Base-by-base conservation (phyloP, 2,888 invertebrate species). In the Spodoptera littoralis region DNA sequence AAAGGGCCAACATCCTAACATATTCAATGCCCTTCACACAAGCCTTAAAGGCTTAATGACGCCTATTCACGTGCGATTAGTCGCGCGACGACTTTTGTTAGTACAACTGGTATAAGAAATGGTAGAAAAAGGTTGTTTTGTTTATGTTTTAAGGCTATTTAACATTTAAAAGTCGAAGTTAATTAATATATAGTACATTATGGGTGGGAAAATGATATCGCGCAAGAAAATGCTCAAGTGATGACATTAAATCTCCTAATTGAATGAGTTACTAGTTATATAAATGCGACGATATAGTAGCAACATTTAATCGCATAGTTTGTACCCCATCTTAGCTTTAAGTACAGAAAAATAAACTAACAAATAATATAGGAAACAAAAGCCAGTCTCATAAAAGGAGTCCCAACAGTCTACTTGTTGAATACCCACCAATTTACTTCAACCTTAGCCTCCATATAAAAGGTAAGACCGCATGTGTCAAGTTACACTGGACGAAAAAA, bases 361-460 rank as follows among this genome's bases (percentile, higher is more conserved):
- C 68, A 82, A 68, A 70, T 70, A 61, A 65, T 74, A 70, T 78
- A 83, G 80, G 81, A 84, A 84, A 85, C 84, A 83, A 84, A 84
- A 79, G 65, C 55, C 36, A 70, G 55, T 50, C 60, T 68, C 50
- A 42, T 59, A 66, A 77, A 79, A 75, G 55, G 61, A 60, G 48
- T 11, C 44, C 50, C 66, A 65, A 64, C 55, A 70, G 49, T 61
- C 47, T 51, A 73, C 79, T 79, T 73, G 70, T 73, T 79, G 67
- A 65, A 64, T 18, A 18, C 54, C 62, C 45, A 24, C 80, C 76
- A 80, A 66, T 68, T 66, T 65, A 71, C 42, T 56, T 45, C 55
- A 73, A 70, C 65, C 81, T 71, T 57, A 60, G 42, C 60, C 54
- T 56, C 50, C 36, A 27, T 50, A 60, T 43, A 59, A 60, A 66